Conservation (phyloP, 2,888 invertebrate genomes). For the Dyspetes luteomarginatus region DNA sequence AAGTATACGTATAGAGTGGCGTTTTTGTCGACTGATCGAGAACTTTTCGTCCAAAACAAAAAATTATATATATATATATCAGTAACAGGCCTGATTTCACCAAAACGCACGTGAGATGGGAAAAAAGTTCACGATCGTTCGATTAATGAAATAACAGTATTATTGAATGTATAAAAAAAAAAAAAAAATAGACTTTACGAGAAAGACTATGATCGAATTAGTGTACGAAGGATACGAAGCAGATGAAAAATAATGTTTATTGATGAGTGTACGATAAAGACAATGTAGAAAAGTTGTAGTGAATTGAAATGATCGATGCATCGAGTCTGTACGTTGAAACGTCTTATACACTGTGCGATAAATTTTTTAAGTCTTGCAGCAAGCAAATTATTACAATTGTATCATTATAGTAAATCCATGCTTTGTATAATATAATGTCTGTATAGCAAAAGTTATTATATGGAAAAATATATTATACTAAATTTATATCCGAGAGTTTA, state of each 20-base stretch:
- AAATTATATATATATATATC: background rate
- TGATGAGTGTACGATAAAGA: conserved; percentile 24
- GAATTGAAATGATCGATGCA: conserved; percentile 63
- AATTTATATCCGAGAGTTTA: conserved; percentile 77
- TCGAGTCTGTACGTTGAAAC: conserved; percentile 65
- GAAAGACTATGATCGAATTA: conserved; percentile 48
- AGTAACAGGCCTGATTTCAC: background rate
- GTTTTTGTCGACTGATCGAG: conserved; percentile 49
- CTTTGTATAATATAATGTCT: conserved; percentile 84
- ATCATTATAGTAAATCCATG: conserved; percentile 78
- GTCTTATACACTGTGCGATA: conserved; percentile 69
- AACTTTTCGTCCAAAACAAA: background rate
- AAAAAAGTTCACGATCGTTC: conserved; percentile 66
- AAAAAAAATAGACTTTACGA: conserved; percentile 66
- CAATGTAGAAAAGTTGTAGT: conserved; percentile 33
- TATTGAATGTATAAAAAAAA: conserved; percentile 82
- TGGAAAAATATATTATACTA: conserved; percentile 84
- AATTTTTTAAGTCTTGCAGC: conserved; percentile 76
- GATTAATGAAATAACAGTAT: conserved; percentile 82
- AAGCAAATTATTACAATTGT: conserved; percentile 68
- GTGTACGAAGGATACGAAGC: conserved; percentile 24
- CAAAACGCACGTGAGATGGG: background rate
- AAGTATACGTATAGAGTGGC: conserved; percentile 72
- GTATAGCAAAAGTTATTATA: conserved; percentile 83
- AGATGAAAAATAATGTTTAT: background rate